Conservation (phyloP, 2,113 vertebrate genomes). For the Mastomys natalensis region DNA sequence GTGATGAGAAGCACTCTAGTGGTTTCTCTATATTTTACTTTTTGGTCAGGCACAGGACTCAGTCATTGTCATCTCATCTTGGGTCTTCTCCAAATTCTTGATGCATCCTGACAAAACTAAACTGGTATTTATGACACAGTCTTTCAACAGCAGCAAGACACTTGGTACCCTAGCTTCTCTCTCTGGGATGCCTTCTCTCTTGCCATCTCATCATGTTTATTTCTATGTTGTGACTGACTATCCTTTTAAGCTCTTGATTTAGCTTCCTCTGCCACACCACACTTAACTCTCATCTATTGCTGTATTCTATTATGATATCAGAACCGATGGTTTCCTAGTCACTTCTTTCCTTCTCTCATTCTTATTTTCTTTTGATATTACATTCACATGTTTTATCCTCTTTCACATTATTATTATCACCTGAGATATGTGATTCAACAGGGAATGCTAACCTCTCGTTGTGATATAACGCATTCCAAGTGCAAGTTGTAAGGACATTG, state of each 20-base stretch:
- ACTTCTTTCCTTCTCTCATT: not conserved
- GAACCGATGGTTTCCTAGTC: not conserved
- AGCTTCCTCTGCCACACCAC: conserved; percentile 20
- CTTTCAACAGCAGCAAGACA: conserved; percentile 64
- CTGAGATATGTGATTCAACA: not conserved
- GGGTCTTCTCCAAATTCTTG: conserved; percentile 42
- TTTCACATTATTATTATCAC: conserved; percentile 25
- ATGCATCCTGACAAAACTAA: conserved; percentile 31
- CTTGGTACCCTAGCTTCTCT: conserved; percentile 36
- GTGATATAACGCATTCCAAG: conserved; percentile 12
- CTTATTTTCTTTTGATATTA: not conserved
- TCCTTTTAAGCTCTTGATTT: conserved; percentile 59
- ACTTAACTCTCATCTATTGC: not conserved
- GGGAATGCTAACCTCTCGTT: not conserved
- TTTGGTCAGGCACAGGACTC: conserved; percentile 52
- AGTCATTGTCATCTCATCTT: conserved; percentile 61
- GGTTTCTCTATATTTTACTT: conserved; percentile 76
- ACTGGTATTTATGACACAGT: conserved; percentile 26
- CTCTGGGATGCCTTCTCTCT: conserved; percentile 35
- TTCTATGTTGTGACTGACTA: conserved; percentile 63
- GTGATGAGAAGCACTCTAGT: conserved; percentile 56
- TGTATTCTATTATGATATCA: not conserved
- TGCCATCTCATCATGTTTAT: conserved; percentile 54
- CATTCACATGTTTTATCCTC: not conserved
- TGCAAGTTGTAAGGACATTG: not conserved